phyloP scores from a whole-genome alignment of 2,797 vertebrate species.

The Amblyopsis hoosieri region DNA sequence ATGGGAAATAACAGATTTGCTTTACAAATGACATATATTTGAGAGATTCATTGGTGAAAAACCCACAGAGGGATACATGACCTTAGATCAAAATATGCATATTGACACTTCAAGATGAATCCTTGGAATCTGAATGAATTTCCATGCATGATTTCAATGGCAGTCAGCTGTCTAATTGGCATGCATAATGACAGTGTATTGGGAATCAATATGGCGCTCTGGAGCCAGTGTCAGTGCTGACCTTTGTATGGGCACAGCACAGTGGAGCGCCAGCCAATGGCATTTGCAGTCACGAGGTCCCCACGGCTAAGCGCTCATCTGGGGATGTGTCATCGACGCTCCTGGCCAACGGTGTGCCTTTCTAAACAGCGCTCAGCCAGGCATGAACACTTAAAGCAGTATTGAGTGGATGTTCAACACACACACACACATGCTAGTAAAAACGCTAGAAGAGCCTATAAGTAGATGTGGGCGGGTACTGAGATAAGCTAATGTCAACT shows the following conservation, averaged over 20 bases:
- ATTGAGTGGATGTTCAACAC: slow-evolving; percentile 8
- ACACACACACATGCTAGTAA: neutral
- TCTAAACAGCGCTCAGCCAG: slow-evolving; percentile 38
- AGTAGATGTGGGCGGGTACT: neutral
- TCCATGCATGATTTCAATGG: slow-evolving; percentile 65
- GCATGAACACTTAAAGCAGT: slow-evolving; percentile 24
- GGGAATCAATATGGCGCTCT: slow-evolving; percentile 74
- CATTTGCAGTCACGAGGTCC: slow-evolving; percentile 66
- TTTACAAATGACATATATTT: slow-evolving; percentile 9
- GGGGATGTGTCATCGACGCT: slow-evolving; percentile 59
- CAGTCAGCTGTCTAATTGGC: slow-evolving; percentile 60
- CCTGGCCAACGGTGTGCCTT: slow-evolving; percentile 38
- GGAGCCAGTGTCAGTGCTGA: slow-evolving; percentile 69
- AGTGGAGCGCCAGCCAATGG: slow-evolving; percentile 64
- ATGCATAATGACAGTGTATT: slow-evolving; percentile 59
- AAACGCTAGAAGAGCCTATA: slow-evolving; percentile 15
- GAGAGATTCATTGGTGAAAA: slow-evolving; percentile 10
- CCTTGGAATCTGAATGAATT: slow-evolving; percentile 59
- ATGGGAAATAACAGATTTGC: neutral
- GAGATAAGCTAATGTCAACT: no score
- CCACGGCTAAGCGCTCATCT: slow-evolving; percentile 59
- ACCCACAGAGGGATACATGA: slow-evolving; percentile 33
- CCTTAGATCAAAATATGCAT: slow-evolving; percentile 37
- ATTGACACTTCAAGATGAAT: slow-evolving; percentile 52
- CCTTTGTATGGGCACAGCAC: slow-evolving; percentile 68